Conservation (phyloP, 1,140 invertebrate genomes). For the Brachionus paranguensis region DNA sequence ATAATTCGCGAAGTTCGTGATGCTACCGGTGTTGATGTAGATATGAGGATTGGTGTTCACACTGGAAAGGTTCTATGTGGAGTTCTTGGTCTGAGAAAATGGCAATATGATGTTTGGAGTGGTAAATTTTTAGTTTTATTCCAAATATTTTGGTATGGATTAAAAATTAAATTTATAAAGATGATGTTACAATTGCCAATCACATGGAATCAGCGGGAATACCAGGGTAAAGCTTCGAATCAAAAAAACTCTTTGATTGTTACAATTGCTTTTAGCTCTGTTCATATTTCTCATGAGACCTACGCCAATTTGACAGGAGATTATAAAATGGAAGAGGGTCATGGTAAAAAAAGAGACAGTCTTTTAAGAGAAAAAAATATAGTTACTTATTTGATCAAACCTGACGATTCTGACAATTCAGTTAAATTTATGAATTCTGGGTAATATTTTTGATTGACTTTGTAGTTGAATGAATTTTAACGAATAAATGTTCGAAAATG, state of each 20-base stretch:
- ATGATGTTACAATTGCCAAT: slow-evolving; percentile 91
- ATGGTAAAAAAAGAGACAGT: slow-evolving; percentile 14
- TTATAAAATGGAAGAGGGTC: slow-evolving; percentile 7
- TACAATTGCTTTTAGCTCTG: neutral
- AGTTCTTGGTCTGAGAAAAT: slow-evolving; percentile 81
- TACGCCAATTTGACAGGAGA: slow-evolving; percentile 13
- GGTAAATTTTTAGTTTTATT: neutral
- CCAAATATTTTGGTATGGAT: slow-evolving; percentile 91
- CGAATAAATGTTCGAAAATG: too few species aligned
- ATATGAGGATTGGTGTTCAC: slow-evolving; percentile 91
- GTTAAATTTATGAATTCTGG: neutral
- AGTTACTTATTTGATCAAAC: slow-evolving; percentile 27
- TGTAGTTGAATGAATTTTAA: too few species aligned
- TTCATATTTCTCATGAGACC: slow-evolving; percentile 28
- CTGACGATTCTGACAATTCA: neutral
- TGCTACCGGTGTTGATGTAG: slow-evolving; percentile 52
- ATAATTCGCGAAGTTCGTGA: slow-evolving; percentile 62
- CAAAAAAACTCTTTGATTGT: neutral
- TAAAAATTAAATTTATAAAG: slow-evolving; percentile 58
- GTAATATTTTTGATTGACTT: neutral
- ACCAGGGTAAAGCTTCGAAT: slow-evolving; percentile 67
- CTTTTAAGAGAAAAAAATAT: neutral
- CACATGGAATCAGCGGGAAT: slow-evolving; percentile 90
- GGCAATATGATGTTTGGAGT: slow-evolving; percentile 40
- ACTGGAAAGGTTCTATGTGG: slow-evolving; percentile 87